Base-by-base conservation (phyloP, 2,113 vertebrate species). In the Burhinus bistriatus region DNA sequence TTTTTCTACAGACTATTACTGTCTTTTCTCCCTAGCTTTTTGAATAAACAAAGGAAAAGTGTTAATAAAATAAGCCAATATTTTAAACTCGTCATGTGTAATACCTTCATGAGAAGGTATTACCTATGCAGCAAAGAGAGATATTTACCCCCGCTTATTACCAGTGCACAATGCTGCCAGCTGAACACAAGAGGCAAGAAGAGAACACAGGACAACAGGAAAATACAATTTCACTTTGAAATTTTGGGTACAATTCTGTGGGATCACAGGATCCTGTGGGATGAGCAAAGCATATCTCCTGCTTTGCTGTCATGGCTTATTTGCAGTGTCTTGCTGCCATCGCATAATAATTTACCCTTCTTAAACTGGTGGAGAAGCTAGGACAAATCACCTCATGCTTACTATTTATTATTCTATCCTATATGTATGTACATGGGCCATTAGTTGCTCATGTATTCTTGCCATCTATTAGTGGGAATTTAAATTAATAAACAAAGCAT, bases 391-490 rank as follows among this genome's bases (percentile, higher is more conserved):
- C 10, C 36, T 42, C 34, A 27, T 29, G 32, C 25, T 45, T 81
- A 5, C 58, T 47, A 2, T 16, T 51, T 47, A 30, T 45, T 55
- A 47, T 77, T 59, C 64, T 73, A 2, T 44, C 32, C 40, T 21
- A 19, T 9, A 44, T 8, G 8, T 36, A 47, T 25, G 20, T 22
- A 40, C 10, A 69, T 0, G 0, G n/a, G 10, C 58, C 52, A 59
- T 22, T 77, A 59, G 54, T 40, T 89, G 29, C n/a, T 52, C 38
- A 2, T 49, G 32, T 32, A 14, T 73, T 87, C 69, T 42, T 87
- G 44, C 6, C 32, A 69, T 34, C 38, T 64, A 7, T 29, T 54
- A 45, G 52, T 47, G 11, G 29, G 6, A 84, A 57, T 78, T 57
- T 47, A 73, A 61, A 64, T 55, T 49, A 47, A 42, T 40, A 34